These are phyloP conservation scores for Crypturellus undulatus DNA, from an alignment of 2,113 vertebrate species.

Conservation along the genomic window DNA sequence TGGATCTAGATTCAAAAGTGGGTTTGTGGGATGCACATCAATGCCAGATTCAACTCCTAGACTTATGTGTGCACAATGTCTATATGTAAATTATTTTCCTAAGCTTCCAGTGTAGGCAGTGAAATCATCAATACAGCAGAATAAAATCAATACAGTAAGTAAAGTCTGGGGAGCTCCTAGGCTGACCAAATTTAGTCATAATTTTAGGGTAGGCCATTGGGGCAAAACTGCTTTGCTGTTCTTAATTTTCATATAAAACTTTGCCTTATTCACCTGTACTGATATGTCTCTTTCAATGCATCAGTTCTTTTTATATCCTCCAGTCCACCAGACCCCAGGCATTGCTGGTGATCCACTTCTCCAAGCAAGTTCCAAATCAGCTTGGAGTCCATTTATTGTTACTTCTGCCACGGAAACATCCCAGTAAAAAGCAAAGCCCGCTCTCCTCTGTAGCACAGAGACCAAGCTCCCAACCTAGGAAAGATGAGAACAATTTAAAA, in stretches of 20 bases:
- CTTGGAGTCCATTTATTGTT: neutral
- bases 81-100: neutral
- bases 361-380: neutral
- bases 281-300: neutral
- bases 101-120: rapidly evolving
- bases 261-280: neutral
- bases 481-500: neutral
- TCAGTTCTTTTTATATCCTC: rapidly evolving
- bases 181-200: neutral
- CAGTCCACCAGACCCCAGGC: neutral
- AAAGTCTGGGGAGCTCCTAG: neutral
- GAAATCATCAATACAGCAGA: neutral
- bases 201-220: neutral
- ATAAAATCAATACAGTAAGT: neutral
- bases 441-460: neutral
- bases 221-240: neutral
- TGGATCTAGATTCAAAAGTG: neutral
- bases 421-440: neutral
- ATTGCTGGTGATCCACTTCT: neutral
- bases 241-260: neutral
- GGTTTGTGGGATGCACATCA: neutral
- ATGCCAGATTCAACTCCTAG: neutral
- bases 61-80: neutral
- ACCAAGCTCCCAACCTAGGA: neutral
- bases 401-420: neutral